phyloP scores from a whole-genome alignment of 2,888 invertebrate genomes.

The Brachypterus glaber region DNA sequence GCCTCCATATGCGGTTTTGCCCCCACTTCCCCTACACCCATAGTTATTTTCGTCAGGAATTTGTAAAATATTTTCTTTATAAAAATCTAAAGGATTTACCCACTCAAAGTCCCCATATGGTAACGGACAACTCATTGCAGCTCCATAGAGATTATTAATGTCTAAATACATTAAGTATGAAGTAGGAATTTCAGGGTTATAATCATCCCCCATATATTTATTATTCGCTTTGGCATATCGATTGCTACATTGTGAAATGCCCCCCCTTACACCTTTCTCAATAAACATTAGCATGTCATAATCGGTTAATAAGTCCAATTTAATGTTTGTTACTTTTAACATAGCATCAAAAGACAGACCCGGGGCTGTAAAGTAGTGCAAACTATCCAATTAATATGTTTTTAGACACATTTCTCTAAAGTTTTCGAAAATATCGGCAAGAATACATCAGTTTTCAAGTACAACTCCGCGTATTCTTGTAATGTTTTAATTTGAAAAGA shows the following conservation, averaged over 20 bases:
- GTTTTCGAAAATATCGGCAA: conserved; percentile 34
- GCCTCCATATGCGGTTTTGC: too few relatives aligned
- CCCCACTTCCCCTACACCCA: too few relatives aligned
- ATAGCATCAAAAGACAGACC: conserved; percentile 27
- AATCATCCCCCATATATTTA: conserved; percentile 27
- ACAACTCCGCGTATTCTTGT: conserved; percentile 32
- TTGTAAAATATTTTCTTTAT: conserved; percentile 11
- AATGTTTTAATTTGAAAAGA: conserved; percentile 27
- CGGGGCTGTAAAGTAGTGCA: conserved; percentile 27
- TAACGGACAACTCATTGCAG: conserved; percentile 23
- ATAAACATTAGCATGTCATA: conserved; percentile 28
- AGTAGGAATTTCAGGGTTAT: conserved; percentile 21
- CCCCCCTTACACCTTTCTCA: conserved; percentile 29
- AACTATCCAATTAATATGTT: conserved; percentile 29
- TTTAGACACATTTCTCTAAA: conserved; percentile 27
- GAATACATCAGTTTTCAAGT: conserved; percentile 32
- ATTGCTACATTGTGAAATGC: conserved; percentile 25
- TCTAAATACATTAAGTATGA: conserved; percentile 29
- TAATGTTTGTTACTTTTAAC: conserved; percentile 23
- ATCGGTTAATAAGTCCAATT: conserved; percentile 27
- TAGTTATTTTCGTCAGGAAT: conserved; percentile 14
- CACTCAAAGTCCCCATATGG: conserved; percentile 29
- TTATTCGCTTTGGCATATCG: conserved; percentile 32
- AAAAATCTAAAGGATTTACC: conserved; percentile 9
- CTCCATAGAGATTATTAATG: conserved; percentile 28